Evolutionary conservation across 1,140 invertebrate species (phyloP).

Genomic region (Eupristina koningsbergeri): DNA sequence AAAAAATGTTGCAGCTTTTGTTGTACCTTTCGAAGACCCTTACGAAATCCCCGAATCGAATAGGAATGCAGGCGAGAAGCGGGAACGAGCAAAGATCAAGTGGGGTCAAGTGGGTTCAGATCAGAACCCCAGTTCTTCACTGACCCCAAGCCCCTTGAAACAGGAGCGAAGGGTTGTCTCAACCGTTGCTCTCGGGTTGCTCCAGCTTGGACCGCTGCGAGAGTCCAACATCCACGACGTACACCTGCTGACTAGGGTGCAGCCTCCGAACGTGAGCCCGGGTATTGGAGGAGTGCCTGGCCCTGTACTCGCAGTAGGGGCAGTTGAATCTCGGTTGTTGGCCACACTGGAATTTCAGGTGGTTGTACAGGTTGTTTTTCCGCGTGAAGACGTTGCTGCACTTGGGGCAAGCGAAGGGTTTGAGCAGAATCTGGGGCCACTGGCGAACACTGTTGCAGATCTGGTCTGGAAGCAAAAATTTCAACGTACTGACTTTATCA

Average conservation of each 20-base stretch:
- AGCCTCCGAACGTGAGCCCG: slow-evolving; percentile 66
- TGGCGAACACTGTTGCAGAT: background rate
- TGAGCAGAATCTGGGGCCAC: background rate
- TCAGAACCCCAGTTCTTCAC: too few species aligned
- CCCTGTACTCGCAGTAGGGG: slow-evolving; percentile 72
- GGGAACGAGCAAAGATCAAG: too few species aligned
- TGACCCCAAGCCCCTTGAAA: too few species aligned
- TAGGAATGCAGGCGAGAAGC: too few species aligned
- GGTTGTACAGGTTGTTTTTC: slow-evolving; percentile 77
- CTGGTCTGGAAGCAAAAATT: slow-evolving; percentile 49
- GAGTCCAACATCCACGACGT: slow-evolving; percentile 52
- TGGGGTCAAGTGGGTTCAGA: too few species aligned
- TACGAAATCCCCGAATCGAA: background rate
- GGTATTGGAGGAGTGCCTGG: slow-evolving; percentile 71
- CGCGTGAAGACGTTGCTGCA: slow-evolving; percentile 76
- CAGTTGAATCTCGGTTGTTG: slow-evolving; percentile 76
- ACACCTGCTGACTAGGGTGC: slow-evolving; percentile 54
- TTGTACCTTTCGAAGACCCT: too few species aligned
- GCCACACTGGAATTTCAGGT: slow-evolving; percentile 76
- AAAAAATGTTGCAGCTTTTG: too few species aligned
- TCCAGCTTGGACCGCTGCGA: background rate
- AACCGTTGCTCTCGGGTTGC: background rate
- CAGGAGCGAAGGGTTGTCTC: background rate
- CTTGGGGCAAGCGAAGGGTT: slow-evolving; percentile 68
- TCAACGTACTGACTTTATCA: slow-evolving; percentile 43